phyloP scores from a whole-genome alignment of 2,113 vertebrate species.

The Cygnus atratus region DNA sequence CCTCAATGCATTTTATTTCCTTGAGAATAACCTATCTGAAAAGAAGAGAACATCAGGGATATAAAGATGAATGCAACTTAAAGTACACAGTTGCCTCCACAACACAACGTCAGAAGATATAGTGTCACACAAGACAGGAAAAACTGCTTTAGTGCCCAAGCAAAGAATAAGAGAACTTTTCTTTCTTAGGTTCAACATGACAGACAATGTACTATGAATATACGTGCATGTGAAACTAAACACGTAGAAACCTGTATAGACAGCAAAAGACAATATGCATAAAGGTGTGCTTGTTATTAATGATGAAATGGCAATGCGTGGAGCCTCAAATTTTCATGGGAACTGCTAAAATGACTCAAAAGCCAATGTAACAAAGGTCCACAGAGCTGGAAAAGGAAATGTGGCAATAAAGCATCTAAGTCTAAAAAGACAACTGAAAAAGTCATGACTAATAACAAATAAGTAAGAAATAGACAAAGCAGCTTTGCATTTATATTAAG shows the following conservation, averaged over 20 bases:
- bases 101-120: not conserved
- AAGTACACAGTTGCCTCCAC: not conserved
- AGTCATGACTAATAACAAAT: not conserved
- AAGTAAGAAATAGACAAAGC: not conserved
- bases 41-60: not conserved
- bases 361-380: not conserved
- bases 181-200: not conserved
- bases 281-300: not conserved
- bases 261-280: not conserved
- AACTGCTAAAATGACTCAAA: not conserved
- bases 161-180: not conserved
- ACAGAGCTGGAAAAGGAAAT: not conserved
- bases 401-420: not conserved
- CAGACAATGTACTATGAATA: not conserved
- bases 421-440: not conserved
- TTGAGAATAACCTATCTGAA: not conserved
- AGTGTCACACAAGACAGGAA: not conserved
- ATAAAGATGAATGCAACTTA: not conserved
- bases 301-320: accelerated
- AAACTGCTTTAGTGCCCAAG: not conserved
- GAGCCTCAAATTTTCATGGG: not conserved
- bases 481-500: not conserved
- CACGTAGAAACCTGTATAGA: not conserved
- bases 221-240: not conserved
- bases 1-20: not conserved